Base-by-base conservation (phyloP, 2,888 invertebrate genomes). In the Antitype chi region DNA sequence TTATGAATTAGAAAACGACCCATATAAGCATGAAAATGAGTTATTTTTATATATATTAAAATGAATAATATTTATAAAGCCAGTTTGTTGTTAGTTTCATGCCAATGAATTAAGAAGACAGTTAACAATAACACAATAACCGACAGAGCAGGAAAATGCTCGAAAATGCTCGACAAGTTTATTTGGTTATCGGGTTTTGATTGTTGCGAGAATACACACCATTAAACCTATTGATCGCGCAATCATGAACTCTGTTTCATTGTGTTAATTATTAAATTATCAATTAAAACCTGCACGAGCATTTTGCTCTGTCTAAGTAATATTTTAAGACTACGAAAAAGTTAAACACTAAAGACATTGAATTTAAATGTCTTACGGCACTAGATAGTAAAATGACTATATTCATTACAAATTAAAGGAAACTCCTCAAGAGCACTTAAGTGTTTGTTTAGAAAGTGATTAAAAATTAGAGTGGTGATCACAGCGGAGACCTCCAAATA, bases 401-500 rank as follows among this genome's bases (percentile, higher is more conserved):
- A 7, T 67, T 52, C 13, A 64, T 78, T 52, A 70, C 25, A 70
- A 55, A 69, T 57, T 32, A 55, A 52, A 13, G 0, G 5, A n/a
- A 78, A 59, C 20, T 63, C 25, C 67, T 11, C 13, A 38, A 72
- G 25, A 38, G 6, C 17, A 70, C 59, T 67, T 63, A 67, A 71
- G n/a, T n/a, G 63, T 59, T 72, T 75, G 70, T 85, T 80, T 74
- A 64, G 57, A 76, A 69, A 67, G 60, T 75, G 70, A 81, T 82
- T 87, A 68, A 80, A 71, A 77, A 80, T 78, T 63, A 53, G 25
- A 64, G 57, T 47, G 1, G 43, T 81, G 75, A 84, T 82, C 75
- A 78, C 68, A 43, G 60, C 13, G 23, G 70, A 47, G 75, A 73
- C 32, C 57, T 60, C 60, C 9, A 43, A 74, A 57, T 69, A 57